These are phyloP conservation scores for Telenomus remus DNA, from an alignment of 1,140 invertebrate genomes.

Conservation along the genomic window DNA sequence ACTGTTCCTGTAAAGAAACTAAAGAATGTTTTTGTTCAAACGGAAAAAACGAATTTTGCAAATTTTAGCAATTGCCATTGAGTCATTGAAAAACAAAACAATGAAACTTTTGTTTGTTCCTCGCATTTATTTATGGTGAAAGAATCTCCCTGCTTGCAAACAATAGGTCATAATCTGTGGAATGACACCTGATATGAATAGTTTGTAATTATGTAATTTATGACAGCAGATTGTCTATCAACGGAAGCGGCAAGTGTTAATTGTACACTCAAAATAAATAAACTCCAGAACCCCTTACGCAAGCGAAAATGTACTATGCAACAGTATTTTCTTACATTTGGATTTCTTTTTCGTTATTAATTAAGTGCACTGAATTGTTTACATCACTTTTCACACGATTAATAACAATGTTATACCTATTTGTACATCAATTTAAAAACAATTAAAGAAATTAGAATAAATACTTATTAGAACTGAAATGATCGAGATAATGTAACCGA, in stretches of 20 bases:
- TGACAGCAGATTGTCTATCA: constrained; percentile 10
- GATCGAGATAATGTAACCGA: too few relatives aligned
- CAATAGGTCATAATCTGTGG: background rate
- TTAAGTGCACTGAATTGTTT: too few relatives aligned
- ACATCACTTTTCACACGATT: too few relatives aligned
- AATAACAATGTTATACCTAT: too few relatives aligned
- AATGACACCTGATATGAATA: constrained; percentile 11
- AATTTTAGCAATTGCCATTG: too few relatives aligned
- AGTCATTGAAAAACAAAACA: too few relatives aligned
- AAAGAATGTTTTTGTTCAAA: background rate
- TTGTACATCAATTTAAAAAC: too few relatives aligned
- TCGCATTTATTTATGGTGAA: background rate
- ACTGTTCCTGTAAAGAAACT: too few relatives aligned
- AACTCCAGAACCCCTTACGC: background rate
- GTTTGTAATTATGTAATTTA: constrained; percentile 27
- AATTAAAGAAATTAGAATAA: too few relatives aligned
- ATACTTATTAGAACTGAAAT: too few relatives aligned
- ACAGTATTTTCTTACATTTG: background rate
- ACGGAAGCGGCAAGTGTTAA: constrained; percentile 2
- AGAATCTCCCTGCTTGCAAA: background rate
- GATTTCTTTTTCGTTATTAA: background rate
- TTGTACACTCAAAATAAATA: background rate
- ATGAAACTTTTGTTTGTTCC: background rate
- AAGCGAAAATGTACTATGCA: background rate
- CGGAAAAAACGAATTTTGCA: too few relatives aligned